Percentiles rank a stretch among this genome's conserved stretches.
Evolutionary conservation across 2,888 invertebrate genomes (phyloP).

Genomic region (Drosophila tripunctata): DNA sequence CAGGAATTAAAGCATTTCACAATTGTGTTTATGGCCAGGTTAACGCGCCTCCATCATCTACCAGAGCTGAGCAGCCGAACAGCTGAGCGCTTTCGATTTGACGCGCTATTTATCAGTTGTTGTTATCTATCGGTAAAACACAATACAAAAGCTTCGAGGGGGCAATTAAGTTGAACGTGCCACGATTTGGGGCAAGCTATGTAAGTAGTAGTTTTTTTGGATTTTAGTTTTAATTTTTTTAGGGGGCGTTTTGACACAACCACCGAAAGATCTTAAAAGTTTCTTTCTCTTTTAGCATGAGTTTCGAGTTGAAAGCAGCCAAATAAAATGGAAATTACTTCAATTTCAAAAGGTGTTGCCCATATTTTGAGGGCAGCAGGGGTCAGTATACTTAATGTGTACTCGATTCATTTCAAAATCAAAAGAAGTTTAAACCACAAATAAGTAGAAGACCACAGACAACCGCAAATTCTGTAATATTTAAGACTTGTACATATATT

Average conservation of each 20-base stretch:
- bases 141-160: conserved; percentile 37
- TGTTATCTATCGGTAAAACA: conserved; percentile 66
- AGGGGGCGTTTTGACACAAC: conserved; percentile 50
- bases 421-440: background rate
- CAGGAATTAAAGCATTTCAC: conserved; percentile 78
- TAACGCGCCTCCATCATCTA: conserved; percentile 36
- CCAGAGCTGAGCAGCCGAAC: background rate
- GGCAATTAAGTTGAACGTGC: conserved; percentile 72
- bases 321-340: conserved; percentile 24
- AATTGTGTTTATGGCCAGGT: conserved; percentile 72
- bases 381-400: conserved; percentile 1
- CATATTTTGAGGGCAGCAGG: background rate
- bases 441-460: no score
- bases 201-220: conserved; percentile 1
- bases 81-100: conserved; percentile 63
- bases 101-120: conserved; percentile 74
- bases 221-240: background rate
- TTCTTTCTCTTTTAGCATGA: conserved; percentile 22
- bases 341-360: background rate
- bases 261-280: conserved; percentile 30
- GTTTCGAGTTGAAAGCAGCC: background rate
- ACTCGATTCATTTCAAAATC: background rate
- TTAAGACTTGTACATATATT: no score
- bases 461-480: no score
- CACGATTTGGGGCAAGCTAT: conserved; percentile 42